Base-by-base conservation (phyloP, 2,888 invertebrate species). In the Epinotia brunnichana region DNA sequence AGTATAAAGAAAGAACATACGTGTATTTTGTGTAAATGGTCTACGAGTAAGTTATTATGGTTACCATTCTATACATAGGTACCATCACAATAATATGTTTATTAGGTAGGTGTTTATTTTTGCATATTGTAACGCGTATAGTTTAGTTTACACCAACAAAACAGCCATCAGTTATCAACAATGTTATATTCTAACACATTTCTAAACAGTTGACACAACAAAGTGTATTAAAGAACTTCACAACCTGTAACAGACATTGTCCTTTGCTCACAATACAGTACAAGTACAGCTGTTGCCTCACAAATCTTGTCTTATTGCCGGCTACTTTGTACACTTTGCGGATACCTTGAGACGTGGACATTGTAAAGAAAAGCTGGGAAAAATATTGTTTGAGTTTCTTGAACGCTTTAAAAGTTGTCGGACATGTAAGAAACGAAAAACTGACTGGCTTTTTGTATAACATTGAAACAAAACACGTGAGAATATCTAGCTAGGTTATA, bases 251-350 rank as follows among this genome's bases (percentile, higher is more conserved):
- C 72, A 44, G 60, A 62, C 64, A 17, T 63, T 67, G 66, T 67
- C 44, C 71, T 44, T 59, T n/a, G 21, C 56, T 66, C 53, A 67
- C 56, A 59, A 59, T 48, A 13, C 57, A 39, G 29, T 59, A 68
- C 67, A 48, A 48, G 67, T 68, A 63, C 73, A 63, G 62, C 68
- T 63, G 68, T 57, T 73, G 41, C 48, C 66, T 73, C 60, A 73
- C 68, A 72, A 72, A 69, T 68, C 62, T 41, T 41, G 73, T 69
- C 69, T 59, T 69, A 63, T 72, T 67, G 67, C 61, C 39, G 68
- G 73, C 68, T 69, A 73, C 63, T 73, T 73, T 73, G 68, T 73
- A 41, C 71, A 67, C 68, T 62, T 63, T 68, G 71, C 61, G 60
- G 59, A 61, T 66, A 71, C 66, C 70, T 70, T 54, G 60, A 54